Evolutionary conservation across 2,113 vertebrate genomes (phyloP).

Genomic region (Larimichthys crocea): DNA sequence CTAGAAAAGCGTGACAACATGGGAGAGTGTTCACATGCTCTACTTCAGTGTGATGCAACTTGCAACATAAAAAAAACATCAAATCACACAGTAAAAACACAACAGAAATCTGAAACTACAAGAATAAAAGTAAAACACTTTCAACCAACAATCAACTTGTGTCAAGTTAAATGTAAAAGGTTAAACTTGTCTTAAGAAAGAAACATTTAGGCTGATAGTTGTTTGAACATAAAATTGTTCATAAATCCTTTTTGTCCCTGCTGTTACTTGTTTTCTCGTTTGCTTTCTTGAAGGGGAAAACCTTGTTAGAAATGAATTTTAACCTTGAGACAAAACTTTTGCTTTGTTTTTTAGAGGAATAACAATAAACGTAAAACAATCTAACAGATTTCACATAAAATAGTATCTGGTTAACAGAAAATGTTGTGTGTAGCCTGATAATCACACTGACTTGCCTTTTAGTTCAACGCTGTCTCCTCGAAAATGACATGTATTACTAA

Average conservation of each 20-base stretch:
- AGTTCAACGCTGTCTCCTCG: neutral
- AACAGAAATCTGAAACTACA: neutral
- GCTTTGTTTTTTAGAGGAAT: neutral
- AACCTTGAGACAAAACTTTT: neutral
- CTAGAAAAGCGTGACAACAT: constrained; percentile 58
- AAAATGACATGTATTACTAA: neutral
- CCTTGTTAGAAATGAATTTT: neutral
- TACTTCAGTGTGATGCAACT: constrained; percentile 31
- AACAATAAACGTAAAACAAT: neutral
- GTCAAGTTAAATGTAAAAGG: neutral
- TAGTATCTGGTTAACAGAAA: neutral
- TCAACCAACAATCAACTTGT: neutral
- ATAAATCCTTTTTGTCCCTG: neutral
- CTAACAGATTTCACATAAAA: neutral
- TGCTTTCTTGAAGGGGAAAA: neutral
- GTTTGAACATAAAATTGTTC: neutral
- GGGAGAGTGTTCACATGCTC: constrained; percentile 28
- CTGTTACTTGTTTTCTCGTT: neutral
- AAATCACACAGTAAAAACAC: constrained; percentile 7
- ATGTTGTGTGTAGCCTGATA: neutral
- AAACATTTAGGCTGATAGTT: neutral
- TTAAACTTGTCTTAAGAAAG: neutral
- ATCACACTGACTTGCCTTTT: neutral
- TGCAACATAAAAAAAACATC: constrained; percentile 21
- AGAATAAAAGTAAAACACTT: neutral